Evolutionary conservation across 1,140 invertebrate genomes (phyloP).

Genomic region (Trachelipus rathkii): DNA sequence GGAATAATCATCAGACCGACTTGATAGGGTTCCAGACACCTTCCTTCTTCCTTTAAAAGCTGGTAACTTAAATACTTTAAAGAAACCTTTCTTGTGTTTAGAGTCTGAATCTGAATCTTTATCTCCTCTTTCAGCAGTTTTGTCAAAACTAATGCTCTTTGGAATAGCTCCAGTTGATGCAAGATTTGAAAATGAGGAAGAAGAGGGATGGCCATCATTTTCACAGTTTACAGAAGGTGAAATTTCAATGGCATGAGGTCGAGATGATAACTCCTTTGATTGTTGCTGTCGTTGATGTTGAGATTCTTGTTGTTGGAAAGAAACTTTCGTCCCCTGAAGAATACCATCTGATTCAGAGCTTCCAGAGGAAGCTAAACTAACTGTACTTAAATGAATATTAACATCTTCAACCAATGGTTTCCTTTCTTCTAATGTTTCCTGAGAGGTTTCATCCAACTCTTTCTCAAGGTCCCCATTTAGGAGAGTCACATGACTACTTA

Average conservation of each 20-base stretch:
- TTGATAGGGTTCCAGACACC: slow-evolving; percentile 21
- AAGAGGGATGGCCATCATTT: background rate
- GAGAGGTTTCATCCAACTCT: background rate
- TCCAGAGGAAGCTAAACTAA: background rate
- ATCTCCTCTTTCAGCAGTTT: slow-evolving; percentile 76
- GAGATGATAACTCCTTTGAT: background rate
- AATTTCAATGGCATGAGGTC: background rate
- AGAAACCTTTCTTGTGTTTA: slow-evolving; percentile 62
- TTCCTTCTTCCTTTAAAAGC: slow-evolving; percentile 43
- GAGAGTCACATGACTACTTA: too few species aligned
- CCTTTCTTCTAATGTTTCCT: background rate
- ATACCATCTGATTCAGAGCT: background rate
- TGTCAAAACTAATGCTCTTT: slow-evolving; percentile 87
- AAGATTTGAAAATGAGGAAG: slow-evolving; percentile 44
- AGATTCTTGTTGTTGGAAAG: too few species aligned
- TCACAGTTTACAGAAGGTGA: background rate
- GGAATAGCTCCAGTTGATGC: slow-evolving; percentile 71
- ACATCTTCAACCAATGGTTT: background rate
- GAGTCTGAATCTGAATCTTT: slow-evolving; percentile 57
- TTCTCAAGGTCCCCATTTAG: background rate
- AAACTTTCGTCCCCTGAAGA: too few species aligned
- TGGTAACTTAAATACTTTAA: slow-evolving; percentile 64
- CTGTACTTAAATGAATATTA: background rate
- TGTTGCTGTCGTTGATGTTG: too few species aligned
- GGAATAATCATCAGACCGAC: slow-evolving; percentile 23